Evolutionary conservation across 2,888 invertebrate species (phyloP).

Genomic region (Hyalella azteca): DNA sequence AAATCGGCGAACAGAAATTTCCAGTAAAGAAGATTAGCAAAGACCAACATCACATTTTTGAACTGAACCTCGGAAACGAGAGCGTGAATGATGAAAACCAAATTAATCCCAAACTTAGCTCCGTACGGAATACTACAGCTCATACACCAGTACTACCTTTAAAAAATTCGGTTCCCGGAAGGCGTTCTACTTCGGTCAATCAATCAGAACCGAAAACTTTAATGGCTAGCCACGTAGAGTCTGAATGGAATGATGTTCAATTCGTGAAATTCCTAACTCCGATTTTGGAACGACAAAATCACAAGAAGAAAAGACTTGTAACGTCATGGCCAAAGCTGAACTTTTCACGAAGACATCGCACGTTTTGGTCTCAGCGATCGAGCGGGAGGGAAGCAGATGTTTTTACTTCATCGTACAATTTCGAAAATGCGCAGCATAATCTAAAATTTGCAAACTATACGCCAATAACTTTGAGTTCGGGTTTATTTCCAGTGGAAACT

Average conservation of each 20-base stretch:
- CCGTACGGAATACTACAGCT: neutral
- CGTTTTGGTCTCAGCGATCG: too few relatives aligned
- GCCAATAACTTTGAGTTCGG: too few relatives aligned
- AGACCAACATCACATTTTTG: neutral
- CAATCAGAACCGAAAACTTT: neutral
- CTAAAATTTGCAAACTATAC: too few relatives aligned
- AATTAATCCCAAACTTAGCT: neutral
- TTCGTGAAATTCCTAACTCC: neutral
- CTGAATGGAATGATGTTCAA: slow-evolving; percentile 8
- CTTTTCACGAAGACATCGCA: neutral
- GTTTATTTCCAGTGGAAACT: too few relatives aligned
- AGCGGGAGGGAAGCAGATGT: too few relatives aligned
- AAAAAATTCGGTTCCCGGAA: neutral
- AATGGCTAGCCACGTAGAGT: neutral
- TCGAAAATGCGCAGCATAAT: too few relatives aligned
- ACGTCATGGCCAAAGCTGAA: neutral
- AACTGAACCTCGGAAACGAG: neutral
- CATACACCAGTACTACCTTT: neutral
- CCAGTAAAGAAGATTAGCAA: neutral
- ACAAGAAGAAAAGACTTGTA: neutral
- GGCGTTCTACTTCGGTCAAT: neutral
- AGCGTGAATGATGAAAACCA: neutral
- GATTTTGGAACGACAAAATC: neutral
- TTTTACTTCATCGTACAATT: too few relatives aligned
- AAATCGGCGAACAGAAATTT: neutral